Evolutionary conservation across 1,140 invertebrate genomes (phyloP), one percentile per base, ranked within the genome.

Genomic region (Macrosteles quadrilineatus): DNA sequence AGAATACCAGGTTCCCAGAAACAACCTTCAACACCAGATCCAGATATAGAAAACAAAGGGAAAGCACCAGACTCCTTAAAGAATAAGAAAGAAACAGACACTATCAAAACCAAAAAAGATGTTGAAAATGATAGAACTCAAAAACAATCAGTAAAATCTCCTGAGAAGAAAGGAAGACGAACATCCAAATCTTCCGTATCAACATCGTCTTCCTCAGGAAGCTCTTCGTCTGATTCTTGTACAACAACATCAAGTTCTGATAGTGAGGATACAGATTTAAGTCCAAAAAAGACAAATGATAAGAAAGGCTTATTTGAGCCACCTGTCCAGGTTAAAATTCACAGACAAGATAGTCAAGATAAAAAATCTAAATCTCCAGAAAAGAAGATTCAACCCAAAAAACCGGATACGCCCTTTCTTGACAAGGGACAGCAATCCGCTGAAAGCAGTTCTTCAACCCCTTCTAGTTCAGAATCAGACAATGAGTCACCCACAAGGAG

Each of bases 391-490:
- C 0, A 19, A 12, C 9, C 31, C 21, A 67, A 59, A 50, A 68
- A 63, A 45, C 62, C 64, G 70, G 75, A 78, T 83, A 83, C 83
- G 83, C 83, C 84, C 83, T 85, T 86, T 86, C 83, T 85, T 81
- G 83, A 85, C 81, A 85, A 84, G 82, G 84, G 83, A 73, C 73
- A 76, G 72, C 74, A 76, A 69, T 79, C 78, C n/a, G 74, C 75
- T 30, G 71, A 75, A 19, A 76, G 76, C 66, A 77, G 76, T 74
- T 78, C 79, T 21, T 75, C 77, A 9, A 77, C 76, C 17, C 76
- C 76, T 11, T 72, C 70, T 67, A 74, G 73, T 64, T 73, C 73
- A 29, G 74, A 75, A 32, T 74, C 76, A 57, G 76, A 77, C 59
- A 72, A 73, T 66, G 69, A 71, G 68, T 50, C 53, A 69, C 50